Percentiles rank a stretch among this genome's conserved stretches.
Conservation (phyloP, 2,888 invertebrate species). For the Nasonovia ribisnigri region DNA sequence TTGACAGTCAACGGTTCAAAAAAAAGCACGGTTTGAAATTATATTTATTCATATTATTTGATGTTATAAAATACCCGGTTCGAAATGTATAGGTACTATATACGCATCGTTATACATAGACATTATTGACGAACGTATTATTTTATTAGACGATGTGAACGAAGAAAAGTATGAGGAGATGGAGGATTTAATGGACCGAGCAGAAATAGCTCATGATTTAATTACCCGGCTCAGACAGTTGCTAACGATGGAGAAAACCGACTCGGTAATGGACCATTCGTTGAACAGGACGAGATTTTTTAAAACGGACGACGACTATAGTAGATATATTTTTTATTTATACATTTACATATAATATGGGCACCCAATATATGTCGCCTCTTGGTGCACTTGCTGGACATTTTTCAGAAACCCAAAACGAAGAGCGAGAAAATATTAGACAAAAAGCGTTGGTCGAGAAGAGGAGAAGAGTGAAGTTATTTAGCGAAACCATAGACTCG, state of each 20-base stretch:
- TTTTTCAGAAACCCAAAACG: conserved; percentile 24
- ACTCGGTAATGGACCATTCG: conserved; percentile 52
- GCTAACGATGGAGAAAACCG: conserved; percentile 57
- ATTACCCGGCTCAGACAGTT: conserved; percentile 43
- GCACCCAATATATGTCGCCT: too few relatives aligned
- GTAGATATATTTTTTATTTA: conserved; percentile 18
- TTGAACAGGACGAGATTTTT: conserved; percentile 56
- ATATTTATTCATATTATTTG: background rate
- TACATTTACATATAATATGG: background rate
- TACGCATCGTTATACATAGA: background rate
- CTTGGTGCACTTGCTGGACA: background rate
- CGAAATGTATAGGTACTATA: background rate
- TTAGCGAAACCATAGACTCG: conserved; percentile 32
- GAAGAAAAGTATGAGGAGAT: background rate
- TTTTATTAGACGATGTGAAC: background rate
- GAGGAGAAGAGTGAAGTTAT: conserved; percentile 21
- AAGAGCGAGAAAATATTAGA: conserved; percentile 20
- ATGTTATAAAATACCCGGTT: background rate
- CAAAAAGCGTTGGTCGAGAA: conserved; percentile 45
- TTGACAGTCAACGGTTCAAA: conserved; percentile 56
- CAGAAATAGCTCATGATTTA: conserved; percentile 27
- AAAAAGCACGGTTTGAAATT: conserved; percentile 25
- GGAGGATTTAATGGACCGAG: conserved; percentile 36
- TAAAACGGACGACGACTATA: conserved; percentile 12
- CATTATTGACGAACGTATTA: background rate